Conservation (phyloP, 2,797 vertebrate species). For the Acanthurus tractus region DNA sequence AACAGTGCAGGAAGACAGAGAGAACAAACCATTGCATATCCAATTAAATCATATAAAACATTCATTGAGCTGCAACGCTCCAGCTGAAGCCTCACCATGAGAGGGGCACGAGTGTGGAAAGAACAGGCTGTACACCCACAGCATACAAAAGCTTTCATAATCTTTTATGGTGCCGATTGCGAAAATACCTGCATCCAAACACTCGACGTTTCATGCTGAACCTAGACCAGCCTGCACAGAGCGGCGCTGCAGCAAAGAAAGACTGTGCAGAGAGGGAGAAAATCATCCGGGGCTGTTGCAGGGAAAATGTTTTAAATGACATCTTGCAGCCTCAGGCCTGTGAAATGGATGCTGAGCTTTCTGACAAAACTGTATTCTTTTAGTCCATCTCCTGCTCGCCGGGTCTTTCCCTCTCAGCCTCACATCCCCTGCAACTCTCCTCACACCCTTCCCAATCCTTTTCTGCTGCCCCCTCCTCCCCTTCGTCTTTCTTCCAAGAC, state of each 20-base stretch:
- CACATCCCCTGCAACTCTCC: conserved; percentile 18
- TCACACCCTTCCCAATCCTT: conserved; percentile 12
- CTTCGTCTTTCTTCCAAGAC: conserved; percentile 26
- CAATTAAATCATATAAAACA: conserved; percentile 57
- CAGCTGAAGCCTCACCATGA: conserved; percentile 31
- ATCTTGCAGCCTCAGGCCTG: conserved; percentile 61
- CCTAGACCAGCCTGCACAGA: conserved; percentile 33
- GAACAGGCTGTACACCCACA: conserved; percentile 23
- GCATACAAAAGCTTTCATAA: conserved; percentile 23
- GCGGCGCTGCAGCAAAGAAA: conserved; percentile 9
- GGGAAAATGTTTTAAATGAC: conserved; percentile 68
- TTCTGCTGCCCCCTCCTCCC: neutral
- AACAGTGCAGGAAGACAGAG: no score
- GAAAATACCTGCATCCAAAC: conserved; percentile 31
- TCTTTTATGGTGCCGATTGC: conserved; percentile 37
- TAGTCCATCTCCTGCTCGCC: conserved; percentile 21
- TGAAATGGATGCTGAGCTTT: conserved; percentile 67
- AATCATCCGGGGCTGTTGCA: conserved; percentile 43
- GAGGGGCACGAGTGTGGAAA: conserved; percentile 9
- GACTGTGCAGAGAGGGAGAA: conserved; percentile 39
- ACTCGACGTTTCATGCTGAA: conserved; percentile 1
- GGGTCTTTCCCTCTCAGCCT: conserved; percentile 15
- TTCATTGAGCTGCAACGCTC: conserved; percentile 54
- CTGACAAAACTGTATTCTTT: conserved; percentile 51
- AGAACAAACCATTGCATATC: conserved; percentile 45